These are phyloP conservation scores for Drosophila melanica DNA, from an alignment of 1,140 invertebrate species.

Conservation along the genomic window DNA sequence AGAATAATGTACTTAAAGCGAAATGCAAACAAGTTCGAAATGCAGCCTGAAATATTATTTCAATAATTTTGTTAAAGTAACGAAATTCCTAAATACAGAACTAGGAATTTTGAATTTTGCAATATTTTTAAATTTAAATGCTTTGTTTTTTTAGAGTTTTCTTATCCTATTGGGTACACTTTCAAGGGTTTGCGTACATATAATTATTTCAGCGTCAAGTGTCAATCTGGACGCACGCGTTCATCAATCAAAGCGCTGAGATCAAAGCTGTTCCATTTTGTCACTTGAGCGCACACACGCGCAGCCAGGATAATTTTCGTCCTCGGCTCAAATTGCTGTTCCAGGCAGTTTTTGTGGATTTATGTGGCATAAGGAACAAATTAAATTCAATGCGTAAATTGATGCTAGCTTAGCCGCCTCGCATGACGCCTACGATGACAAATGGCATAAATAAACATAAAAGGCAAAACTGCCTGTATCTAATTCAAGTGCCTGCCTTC, in stretches of 20 bases:
- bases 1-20: too few relatives aligned
- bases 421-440: background rate
- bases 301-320: conserved; percentile 28
- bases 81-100: too few relatives aligned
- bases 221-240: conserved; percentile 46
- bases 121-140: too few relatives aligned
- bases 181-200: background rate
- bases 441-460: conserved; percentile 8
- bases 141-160: too few relatives aligned
- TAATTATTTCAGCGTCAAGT: conserved; percentile 28
- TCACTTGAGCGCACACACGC: conserved; percentile 26
- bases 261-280: conserved; percentile 55
- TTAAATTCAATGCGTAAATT: conserved; percentile 39
- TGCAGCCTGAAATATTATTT: too few relatives aligned
- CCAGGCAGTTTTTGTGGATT: conserved; percentile 13
- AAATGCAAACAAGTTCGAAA: too few relatives aligned
- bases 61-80: too few relatives aligned
- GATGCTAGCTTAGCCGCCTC: conserved; percentile 19
- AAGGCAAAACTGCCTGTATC: background rate
- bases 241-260: conserved; percentile 72
- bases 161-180: background rate
- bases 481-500: background rate
- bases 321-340: conserved; percentile 24
- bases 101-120: too few relatives aligned
- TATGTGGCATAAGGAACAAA: conserved; percentile 4